Percentiles rank a stretch among this genome's conserved stretches.
These are phyloP conservation scores for Calyptomena viridis DNA, from an alignment of 2,113 vertebrate genomes.

Conservation along the genomic window DNA sequence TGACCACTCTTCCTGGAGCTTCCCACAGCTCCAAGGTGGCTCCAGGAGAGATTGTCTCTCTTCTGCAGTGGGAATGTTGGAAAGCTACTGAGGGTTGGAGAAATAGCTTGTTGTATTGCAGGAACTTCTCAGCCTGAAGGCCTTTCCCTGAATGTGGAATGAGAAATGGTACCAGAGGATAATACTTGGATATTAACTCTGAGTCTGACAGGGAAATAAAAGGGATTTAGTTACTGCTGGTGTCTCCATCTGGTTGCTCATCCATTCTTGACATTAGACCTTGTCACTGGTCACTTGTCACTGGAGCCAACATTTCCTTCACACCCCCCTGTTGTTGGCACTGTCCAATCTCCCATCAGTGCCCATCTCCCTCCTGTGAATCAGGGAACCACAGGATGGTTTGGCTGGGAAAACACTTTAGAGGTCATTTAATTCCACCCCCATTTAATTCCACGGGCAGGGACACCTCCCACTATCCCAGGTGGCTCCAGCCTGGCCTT, in stretches of 20 bases:
- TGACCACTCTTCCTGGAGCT: background rate
- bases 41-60: background rate
- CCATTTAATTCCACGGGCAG: no score
- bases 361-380: accelerated
- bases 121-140: background rate
- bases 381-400: no score
- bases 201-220: background rate
- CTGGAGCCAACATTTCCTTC: background rate
- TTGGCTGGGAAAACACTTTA: background rate
- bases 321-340: background rate
- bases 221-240: background rate
- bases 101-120: background rate
- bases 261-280: background rate
- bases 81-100: background rate
- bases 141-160: background rate
- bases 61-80: background rate
- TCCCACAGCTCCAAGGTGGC: background rate
- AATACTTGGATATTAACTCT: background rate
- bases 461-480: background rate
- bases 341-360: background rate
- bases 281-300: background rate
- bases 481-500: background rate
- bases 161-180: background rate
- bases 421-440: background rate
- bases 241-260: background rate